Evolutionary conservation across 2,113 vertebrate species (phyloP), one percentile per base, ranked within the genome.

Genomic region (Dasyprocta punctata): DNA sequence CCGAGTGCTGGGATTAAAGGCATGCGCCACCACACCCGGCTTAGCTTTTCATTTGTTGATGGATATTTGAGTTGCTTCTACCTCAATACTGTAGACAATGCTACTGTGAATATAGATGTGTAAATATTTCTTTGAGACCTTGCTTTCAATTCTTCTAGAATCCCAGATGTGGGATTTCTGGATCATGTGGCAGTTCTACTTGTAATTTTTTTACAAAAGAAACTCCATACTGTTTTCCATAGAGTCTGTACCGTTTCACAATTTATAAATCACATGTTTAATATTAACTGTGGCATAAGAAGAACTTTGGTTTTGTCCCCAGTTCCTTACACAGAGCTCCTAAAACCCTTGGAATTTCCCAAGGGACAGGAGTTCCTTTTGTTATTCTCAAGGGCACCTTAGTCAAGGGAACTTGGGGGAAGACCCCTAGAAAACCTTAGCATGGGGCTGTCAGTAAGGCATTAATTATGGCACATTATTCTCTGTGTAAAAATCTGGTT

Each of bases 161-260:
- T 84, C 20, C 33, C 47, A 81, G 16, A 80, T 71, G 19, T 80
- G 33, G 6, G 60, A 85, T 36, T 65, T 54, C 33, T 58, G 12
- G 83, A 91, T 85, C 52, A 80, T 38, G 36, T 73, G 60, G 73
- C 16, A 49, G 38, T 67, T 82, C 58, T 86, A 75, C 22, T 58
- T 56, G 83, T 47, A 93, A 84, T 36, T 80, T 97, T 88, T 65
- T 90, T 41, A 58, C 54, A 71, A 69, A 36, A 49, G 69, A 92
- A 90, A 77, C 14, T 28, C 81, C 75, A 87, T 47, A 82, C 52
- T 80, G 26, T 60, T 87, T 52, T 95, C 75, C 41, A 87, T 11
- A 69, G 60, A 52, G 77, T 7, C 33, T 54, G 49, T 33, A 60
- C 30, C 41, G 77, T 83, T 90, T 93, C 82, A 87, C 1, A 87